A percentile compares a stretch with the other conserved stretches of the same genome.
Conservation (phyloP, 2,113 vertebrate genomes). For the Canis aureus region DNA sequence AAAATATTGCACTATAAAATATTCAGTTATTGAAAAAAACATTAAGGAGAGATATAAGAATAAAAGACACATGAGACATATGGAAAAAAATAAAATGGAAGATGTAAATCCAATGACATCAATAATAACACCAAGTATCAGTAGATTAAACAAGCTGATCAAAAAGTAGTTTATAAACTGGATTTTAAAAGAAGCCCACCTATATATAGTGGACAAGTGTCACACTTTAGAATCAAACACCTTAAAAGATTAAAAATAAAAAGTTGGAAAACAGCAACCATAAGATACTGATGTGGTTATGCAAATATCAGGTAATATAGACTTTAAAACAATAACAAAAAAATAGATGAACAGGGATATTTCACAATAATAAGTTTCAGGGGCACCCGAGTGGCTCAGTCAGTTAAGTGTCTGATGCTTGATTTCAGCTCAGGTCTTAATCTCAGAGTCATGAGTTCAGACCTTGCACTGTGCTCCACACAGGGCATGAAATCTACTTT, state of each 20-base stretch:
- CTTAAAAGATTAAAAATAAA: not conserved
- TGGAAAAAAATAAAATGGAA: not conserved
- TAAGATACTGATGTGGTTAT: not conserved
- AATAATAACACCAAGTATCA: not conserved
- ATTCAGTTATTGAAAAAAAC: not conserved
- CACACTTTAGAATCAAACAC: not conserved
- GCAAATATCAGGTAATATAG: not conserved
- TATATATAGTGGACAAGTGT: not conserved
- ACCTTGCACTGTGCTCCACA: not conserved
- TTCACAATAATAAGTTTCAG: not conserved
- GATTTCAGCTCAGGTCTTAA: not conserved
- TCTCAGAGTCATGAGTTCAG: not conserved
- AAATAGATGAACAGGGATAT: not conserved
- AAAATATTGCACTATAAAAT: not conserved
- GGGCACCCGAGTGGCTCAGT: not conserved
- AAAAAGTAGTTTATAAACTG: not conserved
- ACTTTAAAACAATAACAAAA: not conserved
- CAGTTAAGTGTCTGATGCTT: not conserved
- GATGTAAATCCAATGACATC: not conserved
- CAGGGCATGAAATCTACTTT: not conserved
- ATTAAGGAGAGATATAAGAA: not conserved
- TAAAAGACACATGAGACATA: not conserved
- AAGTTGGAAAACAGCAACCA: not conserved
- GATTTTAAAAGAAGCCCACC: not conserved
- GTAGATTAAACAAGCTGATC: not conserved